Conservation (phyloP, 2,888 invertebrate genomes). For the Penaeus monodon region DNA sequence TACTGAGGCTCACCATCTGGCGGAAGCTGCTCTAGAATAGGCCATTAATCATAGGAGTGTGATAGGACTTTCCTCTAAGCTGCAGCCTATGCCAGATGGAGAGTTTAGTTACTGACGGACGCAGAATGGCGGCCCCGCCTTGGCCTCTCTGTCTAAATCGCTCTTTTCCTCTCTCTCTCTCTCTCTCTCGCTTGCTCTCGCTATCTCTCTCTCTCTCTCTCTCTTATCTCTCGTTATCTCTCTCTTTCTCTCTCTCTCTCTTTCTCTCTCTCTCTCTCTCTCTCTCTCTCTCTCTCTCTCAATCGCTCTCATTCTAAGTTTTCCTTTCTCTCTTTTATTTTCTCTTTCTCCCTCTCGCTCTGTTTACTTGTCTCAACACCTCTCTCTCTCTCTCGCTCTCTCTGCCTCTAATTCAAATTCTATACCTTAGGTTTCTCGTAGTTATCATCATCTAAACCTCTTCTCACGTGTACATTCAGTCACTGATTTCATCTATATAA, state of each 20-base stretch:
- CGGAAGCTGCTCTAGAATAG: too few relatives aligned
- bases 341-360: not conserved
- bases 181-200: not conserved
- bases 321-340: not conserved
- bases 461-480: too few relatives aligned
- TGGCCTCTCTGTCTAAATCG: not conserved
- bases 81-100: too few relatives aligned
- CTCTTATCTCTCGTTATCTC: not conserved
- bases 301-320: not conserved
- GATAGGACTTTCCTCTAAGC: too few relatives aligned
- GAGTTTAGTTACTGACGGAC: too few relatives aligned
- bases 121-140: not conserved
- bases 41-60: too few relatives aligned
- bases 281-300: conserved; percentile 20
- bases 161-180: not conserved
- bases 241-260: conserved; percentile 3
- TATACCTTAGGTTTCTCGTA: not conserved
- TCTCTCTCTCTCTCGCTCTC: not conserved
- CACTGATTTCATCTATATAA: too few relatives aligned
- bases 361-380: not conserved
- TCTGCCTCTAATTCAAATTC: too few relatives aligned
- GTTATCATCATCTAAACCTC: too few relatives aligned
- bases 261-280: conserved; percentile 19
- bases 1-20: too few relatives aligned
- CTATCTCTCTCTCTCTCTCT: not conserved